Conservation (phyloP, 2,888 invertebrate species). For the Nasonovia ribisnigri region DNA sequence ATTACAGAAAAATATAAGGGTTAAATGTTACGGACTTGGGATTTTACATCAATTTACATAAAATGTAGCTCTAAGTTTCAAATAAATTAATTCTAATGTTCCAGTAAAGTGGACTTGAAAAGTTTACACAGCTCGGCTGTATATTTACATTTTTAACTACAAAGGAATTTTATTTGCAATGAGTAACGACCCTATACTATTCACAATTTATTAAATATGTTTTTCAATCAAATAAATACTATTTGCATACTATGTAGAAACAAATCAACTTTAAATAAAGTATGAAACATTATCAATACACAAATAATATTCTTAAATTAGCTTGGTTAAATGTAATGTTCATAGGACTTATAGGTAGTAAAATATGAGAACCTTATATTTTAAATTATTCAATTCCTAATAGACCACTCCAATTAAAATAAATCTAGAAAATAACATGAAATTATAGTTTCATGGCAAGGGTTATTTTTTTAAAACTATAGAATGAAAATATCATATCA, state of each 20-base stretch:
- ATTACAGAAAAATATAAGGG: slow-evolving; percentile 9
- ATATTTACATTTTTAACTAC: neutral
- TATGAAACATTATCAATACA: no score
- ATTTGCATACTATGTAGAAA: neutral
- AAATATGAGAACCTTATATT: no score
- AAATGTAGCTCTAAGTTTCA: slow-evolving; percentile 9
- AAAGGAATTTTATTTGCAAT: neutral
- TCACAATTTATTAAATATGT: neutral
- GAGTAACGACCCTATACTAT: neutral
- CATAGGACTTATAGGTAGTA: no score
- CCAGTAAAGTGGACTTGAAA: neutral
- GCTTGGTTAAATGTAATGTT: no score
- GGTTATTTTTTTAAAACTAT: neutral
- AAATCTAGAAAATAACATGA: neutral
- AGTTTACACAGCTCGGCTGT: neutral
- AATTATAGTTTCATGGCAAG: neutral
- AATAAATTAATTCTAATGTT: slow-evolving; percentile 21
- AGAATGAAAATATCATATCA: neutral
- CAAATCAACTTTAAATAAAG: no score
- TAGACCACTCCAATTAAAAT: neutral
- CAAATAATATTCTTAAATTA: no score
- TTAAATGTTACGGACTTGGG: neutral
- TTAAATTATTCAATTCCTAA: neutral
- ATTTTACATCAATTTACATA: slow-evolving; percentile 27
- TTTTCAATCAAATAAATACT: neutral